Evolutionary conservation across 2,888 invertebrate species (phyloP), one percentile per base, ranked within the genome.

Genomic region (Ennomos quercinarius): DNA sequence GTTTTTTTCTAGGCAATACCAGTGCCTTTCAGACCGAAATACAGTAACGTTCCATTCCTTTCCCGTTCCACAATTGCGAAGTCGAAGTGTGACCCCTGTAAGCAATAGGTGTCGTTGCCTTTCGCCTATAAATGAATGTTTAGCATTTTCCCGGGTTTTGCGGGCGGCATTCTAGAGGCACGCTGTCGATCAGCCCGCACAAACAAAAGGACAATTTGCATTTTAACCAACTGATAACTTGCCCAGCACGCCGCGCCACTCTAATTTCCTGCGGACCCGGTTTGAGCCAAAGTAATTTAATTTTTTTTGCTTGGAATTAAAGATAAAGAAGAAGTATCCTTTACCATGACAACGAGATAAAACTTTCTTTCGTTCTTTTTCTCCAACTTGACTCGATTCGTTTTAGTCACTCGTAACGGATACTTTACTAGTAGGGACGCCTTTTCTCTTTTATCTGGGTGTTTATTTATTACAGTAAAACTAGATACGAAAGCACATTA

Each of bases 181-280:
- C 71, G 68, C 70, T 78, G 82, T 80, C 82, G 81, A 86, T 85
- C 80, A 78, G 69, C 70, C 66, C 70, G 71, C 73, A 75, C 80
- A 86, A 87, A 90, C 89, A 89, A 89, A 90, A 85, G 84, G 80
- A 82, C 79, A 84, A 89, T 91, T 91, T 90, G 85, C 91, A 91
- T 89, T 89, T 88, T 88, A 89, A 88, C 84, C 82, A 86, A 85
- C 86, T 85, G 86, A 88, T 89, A 87, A 89, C 87, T 83, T 80
- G 78, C 76, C 80, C 75, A 77, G 78, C 77, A 75, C 81, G 74
- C 71, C 68, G 76, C 71, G 76, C 72, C 73, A 75, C 73, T 76
- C 76, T 84, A 83, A 86, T 86, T 85, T 84, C 76, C 75, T 73
- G 72, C 74, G 73, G 79, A 79, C 73, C 71, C 42, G 75, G 68